phyloP scores from a whole-genome alignment of 2,797 vertebrate genomes.

The Enteromius argenteus region DNA sequence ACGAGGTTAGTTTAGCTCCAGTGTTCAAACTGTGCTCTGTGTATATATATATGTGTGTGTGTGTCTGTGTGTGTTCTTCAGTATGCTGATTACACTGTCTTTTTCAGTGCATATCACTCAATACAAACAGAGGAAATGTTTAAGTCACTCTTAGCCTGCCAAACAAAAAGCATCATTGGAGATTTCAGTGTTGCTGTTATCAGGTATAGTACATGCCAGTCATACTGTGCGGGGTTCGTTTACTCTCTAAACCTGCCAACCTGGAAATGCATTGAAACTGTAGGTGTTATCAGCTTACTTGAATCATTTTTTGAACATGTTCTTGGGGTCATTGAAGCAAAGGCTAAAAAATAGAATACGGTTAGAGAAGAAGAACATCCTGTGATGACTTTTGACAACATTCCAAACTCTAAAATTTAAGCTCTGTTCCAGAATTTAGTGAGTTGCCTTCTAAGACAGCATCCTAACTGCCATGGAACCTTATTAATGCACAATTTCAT shows the following conservation, averaged over 20 bases:
- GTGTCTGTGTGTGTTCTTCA: slow-evolving; percentile 64
- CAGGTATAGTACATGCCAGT: slow-evolving; percentile 19
- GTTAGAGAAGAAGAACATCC: neutral
- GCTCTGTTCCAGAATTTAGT: slow-evolving; percentile 16
- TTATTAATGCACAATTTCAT: neutral
- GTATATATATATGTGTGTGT: slow-evolving; percentile 63
- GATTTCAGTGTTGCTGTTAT: slow-evolving; percentile 31
- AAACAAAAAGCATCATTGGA: slow-evolving; percentile 25
- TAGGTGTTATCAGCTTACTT: slow-evolving; percentile 37
- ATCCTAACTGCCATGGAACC: neutral
- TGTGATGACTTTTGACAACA: slow-evolving; percentile 16
- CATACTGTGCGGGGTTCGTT: neutral
- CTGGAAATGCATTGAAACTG: slow-evolving; percentile 38
- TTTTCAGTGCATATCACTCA: slow-evolving; percentile 25
- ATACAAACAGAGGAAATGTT: slow-evolving; percentile 1
- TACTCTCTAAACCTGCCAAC: slow-evolving; percentile 27
- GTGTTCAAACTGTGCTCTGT: slow-evolving; percentile 71
- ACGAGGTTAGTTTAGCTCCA: slow-evolving; percentile 99
- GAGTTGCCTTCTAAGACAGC: neutral
- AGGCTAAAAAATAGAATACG: slow-evolving; percentile 15
- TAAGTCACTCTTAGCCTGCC: slow-evolving; percentile 4
- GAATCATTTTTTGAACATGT: slow-evolving; percentile 27
- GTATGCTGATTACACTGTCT: slow-evolving; percentile 34
- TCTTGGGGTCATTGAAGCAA: slow-evolving; percentile 26
- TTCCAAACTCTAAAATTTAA: slow-evolving; percentile 8